A percentile compares a stretch with the other conserved stretches of the same genome.
Conservation (phyloP, 2,888 invertebrate genomes). For the Pollenia amentaria region DNA sequence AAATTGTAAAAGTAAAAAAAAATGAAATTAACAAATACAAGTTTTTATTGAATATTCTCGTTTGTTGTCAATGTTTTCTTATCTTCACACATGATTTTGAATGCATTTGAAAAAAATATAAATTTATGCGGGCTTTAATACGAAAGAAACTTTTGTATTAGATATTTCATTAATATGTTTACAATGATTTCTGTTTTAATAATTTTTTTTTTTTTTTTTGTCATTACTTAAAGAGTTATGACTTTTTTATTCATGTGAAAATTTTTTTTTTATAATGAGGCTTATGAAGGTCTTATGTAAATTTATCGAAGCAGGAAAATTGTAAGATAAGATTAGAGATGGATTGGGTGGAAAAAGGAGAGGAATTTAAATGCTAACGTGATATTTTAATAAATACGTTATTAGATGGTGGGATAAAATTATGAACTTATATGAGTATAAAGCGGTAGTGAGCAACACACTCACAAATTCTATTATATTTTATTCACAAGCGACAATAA, state of each 20-base stretch:
- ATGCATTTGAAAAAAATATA: neutral
- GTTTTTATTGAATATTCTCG: neutral
- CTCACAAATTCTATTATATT: no score
- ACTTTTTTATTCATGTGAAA: neutral
- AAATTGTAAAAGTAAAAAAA: neutral
- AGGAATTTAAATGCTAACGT: no score
- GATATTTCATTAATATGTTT: neutral
- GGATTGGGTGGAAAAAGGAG: no score
- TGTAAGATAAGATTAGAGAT: no score
- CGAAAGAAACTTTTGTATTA: neutral
- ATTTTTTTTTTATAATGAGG: neutral
- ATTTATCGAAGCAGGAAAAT: no score
- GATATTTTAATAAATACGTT: no score
- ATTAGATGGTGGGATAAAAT: no score
- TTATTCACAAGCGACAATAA: no score
- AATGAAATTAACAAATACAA: neutral
- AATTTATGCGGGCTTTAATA: constrained; percentile 19
- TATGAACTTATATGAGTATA: no score
- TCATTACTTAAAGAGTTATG: neutral
- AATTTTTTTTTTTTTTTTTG: neutral
- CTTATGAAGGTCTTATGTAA: no score
- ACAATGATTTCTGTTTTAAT: neutral
- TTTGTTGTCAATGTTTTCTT: constrained; percentile 6
- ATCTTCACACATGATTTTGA: constrained; percentile 2
- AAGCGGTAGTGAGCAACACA: no score